Percentiles rank a stretch among this genome's conserved stretches.
These are phyloP conservation scores for Himalopsyche japonica DNA, from an alignment of 2,888 invertebrate species.

Conservation along the genomic window DNA sequence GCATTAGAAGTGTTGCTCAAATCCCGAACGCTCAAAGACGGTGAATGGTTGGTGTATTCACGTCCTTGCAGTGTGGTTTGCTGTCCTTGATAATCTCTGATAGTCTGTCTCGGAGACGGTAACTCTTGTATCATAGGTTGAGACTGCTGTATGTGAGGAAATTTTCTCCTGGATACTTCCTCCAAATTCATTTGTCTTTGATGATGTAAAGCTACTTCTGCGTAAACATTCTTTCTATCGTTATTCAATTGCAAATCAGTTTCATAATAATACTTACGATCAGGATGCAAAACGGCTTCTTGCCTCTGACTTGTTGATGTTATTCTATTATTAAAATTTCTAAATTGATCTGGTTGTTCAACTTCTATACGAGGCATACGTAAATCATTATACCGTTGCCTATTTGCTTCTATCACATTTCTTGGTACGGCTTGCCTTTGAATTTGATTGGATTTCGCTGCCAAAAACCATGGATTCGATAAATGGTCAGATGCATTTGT, in stretches of 20 bases:
- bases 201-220: neutral
- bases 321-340: conserved; percentile 13
- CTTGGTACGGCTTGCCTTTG: neutral
- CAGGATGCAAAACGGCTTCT: neutral
- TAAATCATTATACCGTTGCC: conserved; percentile 20
- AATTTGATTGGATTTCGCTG: conserved; percentile 11
- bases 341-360: conserved; percentile 18
- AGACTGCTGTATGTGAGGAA: neutral
- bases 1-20: conserved; percentile 14
- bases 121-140: neutral
- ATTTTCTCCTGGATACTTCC: conserved; percentile 15
- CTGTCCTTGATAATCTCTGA: conserved; percentile 13
- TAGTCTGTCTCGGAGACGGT: conserved; percentile 11
- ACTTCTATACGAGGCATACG: conserved; percentile 24
- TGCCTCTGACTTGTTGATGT: conserved; percentile 15
- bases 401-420: neutral
- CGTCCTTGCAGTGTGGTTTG: neutral
- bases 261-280: conserved; percentile 28
- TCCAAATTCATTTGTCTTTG: conserved; percentile 3
- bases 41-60: conserved; percentile 18
- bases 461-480: conserved; percentile 32
- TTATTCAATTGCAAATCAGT: neutral
- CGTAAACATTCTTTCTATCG: conserved; percentile 14
- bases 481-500: neutral
- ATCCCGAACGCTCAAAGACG: conserved; percentile 16